Evolutionary conservation across 2,888 invertebrate species (phyloP).

Genomic region (Drosophila kambysellisi): DNA sequence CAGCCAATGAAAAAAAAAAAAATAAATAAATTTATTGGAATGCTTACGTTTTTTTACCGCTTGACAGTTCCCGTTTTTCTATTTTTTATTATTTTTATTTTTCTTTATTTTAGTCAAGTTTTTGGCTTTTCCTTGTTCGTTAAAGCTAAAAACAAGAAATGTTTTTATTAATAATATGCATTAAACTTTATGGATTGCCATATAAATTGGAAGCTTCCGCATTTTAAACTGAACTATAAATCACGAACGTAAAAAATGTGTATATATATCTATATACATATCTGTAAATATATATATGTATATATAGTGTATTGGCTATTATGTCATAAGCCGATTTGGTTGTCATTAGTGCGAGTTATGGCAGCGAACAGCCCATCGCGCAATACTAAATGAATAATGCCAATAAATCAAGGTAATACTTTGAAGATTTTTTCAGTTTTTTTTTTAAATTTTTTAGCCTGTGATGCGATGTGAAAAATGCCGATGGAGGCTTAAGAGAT

Average conservation of each 20-base stretch:
- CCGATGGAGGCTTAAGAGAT: constrained; percentile 38
- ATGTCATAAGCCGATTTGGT: constrained; percentile 76
- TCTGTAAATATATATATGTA: constrained; percentile 7
- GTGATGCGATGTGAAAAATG: background rate
- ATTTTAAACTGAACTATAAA: constrained; percentile 59
- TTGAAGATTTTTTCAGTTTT: constrained; percentile 36
- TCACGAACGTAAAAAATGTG: constrained; percentile 39
- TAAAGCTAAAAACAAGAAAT: constrained; percentile 39
- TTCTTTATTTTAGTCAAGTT: constrained; percentile 17
- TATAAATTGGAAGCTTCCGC: constrained; percentile 65
- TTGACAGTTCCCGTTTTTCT: constrained; percentile 27
- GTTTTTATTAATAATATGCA: constrained; percentile 48
- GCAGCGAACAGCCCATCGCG: constrained; percentile 30
- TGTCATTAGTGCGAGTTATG: constrained; percentile 69
- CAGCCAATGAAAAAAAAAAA: constrained; percentile 6
- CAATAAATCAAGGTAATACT: constrained; percentile 72
- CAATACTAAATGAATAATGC: constrained; percentile 62
- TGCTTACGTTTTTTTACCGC: constrained; percentile 35
- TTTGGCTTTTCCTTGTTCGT: constrained; percentile 48
- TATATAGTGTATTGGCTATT: constrained; percentile 45
- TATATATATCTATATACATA: constrained; percentile 9
- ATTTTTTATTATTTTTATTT: constrained; percentile 4
- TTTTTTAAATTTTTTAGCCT: background rate
- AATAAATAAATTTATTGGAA: constrained; percentile 51
- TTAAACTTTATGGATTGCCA: constrained; percentile 61